Conservation (phyloP, 2,888 invertebrate genomes). For the Patella depressa region DNA sequence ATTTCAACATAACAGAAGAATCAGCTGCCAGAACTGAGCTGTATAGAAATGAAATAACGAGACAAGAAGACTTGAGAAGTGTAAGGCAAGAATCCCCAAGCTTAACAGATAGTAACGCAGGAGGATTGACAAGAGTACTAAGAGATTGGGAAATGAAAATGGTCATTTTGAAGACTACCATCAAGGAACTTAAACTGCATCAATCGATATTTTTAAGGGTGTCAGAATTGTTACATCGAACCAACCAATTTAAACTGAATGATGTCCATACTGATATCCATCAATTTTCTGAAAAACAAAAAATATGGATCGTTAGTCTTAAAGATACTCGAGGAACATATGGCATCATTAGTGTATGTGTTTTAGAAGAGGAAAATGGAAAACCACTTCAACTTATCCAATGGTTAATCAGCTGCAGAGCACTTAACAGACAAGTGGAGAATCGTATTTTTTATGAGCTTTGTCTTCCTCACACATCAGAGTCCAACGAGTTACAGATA, state of each 20-base stretch:
- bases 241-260: constrained; percentile 2
- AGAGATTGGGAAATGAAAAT: not conserved
- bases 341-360: not conserved
- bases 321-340: not conserved
- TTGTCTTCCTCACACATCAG: not conserved
- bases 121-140: not conserved
- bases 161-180: not conserved
- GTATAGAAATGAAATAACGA: not conserved
- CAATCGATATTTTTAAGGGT: not conserved
- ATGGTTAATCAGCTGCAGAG: not conserved
- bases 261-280: not conserved
- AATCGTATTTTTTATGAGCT: not conserved
- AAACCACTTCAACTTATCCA: not conserved
- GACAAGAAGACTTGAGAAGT: not conserved
- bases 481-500: not conserved
- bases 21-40: not conserved
- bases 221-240: not conserved
- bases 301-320: not conserved
- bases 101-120: not conserved
- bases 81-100: too few relatives aligned
- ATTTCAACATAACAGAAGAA: not conserved
- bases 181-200: not conserved
- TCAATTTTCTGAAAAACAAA: not conserved
- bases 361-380: not conserved
- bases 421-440: not conserved